Evolutionary conservation across 2,113 vertebrate genomes (phyloP).

Genomic region (Rhinogobius similis): DNA sequence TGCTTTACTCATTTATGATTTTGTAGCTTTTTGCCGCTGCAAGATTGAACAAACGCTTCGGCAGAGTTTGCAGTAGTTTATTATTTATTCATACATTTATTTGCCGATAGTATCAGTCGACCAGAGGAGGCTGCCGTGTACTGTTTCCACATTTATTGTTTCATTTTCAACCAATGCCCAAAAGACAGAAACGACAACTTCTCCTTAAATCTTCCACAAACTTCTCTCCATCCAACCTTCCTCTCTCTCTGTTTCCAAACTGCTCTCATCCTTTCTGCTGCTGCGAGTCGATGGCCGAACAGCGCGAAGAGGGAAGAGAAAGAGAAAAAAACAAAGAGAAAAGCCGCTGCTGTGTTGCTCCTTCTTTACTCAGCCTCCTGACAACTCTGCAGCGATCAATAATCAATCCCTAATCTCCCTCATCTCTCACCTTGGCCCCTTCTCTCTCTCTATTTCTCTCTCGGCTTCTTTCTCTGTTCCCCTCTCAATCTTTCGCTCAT

Average conservation of each 20-base stretch:
- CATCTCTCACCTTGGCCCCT: slow-evolving; percentile 33
- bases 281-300: slow-evolving; percentile 33
- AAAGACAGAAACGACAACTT: no score
- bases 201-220: neutral
- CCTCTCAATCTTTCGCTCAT: neutral
- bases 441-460: neutral
- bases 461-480: neutral
- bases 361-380: slow-evolving; percentile 43
- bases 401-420: slow-evolving; percentile 70
- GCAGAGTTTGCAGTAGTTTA: no score
- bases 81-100: no score
- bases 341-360: slow-evolving; percentile 44
- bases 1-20: no score
- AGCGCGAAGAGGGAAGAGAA: no score
- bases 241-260: neutral
- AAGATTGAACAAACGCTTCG: no score
- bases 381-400: slow-evolving; percentile 58
- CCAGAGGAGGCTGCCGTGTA: no score
- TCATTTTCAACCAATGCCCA: no score
- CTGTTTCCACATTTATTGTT: no score
- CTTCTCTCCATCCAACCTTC: slow-evolving; percentile 8
- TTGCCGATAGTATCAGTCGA: no score
- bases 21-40: no score
- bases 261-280: slow-evolving; percentile 21
- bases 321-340: slow-evolving; percentile 56